These are phyloP conservation scores for Sebastes hubbsi DNA, from an alignment of 2,797 vertebrate species.

Conservation along the genomic window DNA sequence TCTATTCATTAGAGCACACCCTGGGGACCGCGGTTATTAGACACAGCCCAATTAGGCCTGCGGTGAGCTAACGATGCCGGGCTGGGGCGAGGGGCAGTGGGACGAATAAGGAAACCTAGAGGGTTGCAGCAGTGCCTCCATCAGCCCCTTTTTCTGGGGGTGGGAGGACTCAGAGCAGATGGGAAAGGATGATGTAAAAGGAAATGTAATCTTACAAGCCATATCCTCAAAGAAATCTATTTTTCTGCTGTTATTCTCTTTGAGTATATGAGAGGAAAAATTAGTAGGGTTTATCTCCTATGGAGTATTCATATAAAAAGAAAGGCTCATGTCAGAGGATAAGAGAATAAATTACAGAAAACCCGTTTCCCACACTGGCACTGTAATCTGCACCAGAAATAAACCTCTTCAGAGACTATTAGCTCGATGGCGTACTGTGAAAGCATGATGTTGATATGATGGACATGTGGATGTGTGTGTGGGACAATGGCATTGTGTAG, in stretches of 20 bases:
- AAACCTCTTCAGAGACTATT: conserved; percentile 2
- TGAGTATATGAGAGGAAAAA: conserved; percentile 4
- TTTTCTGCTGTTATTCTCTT: conserved; percentile 17
- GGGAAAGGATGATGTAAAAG: conserved; percentile 53
- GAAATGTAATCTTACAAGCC: conserved; percentile 45
- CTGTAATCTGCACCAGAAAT: conserved; percentile 23
- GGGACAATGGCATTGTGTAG: background rate
- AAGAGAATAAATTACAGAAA: conserved; percentile 8
- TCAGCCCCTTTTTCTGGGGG: conserved; percentile 42
- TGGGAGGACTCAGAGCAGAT: conserved; percentile 39
- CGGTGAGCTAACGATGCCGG: conserved; percentile 72
- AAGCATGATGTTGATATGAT: conserved; percentile 14
- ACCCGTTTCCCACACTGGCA: background rate
- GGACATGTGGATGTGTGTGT: background rate
- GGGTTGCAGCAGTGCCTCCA: conserved; percentile 49
- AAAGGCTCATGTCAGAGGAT: conserved; percentile 3
- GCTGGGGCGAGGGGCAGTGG: conserved; percentile 56
- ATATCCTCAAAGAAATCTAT: conserved; percentile 34
- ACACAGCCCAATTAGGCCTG: conserved; percentile 80
- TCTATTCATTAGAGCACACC: conserved; percentile 78
- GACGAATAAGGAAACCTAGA: conserved; percentile 54
- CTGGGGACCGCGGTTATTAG: conserved; percentile 75
- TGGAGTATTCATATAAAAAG: conserved; percentile 9
- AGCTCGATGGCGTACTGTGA: background rate
- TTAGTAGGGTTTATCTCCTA: conserved; percentile 5